Evolutionary conservation across 2,888 invertebrate genomes (phyloP).

Genomic region (Drosophila leonis): DNA sequence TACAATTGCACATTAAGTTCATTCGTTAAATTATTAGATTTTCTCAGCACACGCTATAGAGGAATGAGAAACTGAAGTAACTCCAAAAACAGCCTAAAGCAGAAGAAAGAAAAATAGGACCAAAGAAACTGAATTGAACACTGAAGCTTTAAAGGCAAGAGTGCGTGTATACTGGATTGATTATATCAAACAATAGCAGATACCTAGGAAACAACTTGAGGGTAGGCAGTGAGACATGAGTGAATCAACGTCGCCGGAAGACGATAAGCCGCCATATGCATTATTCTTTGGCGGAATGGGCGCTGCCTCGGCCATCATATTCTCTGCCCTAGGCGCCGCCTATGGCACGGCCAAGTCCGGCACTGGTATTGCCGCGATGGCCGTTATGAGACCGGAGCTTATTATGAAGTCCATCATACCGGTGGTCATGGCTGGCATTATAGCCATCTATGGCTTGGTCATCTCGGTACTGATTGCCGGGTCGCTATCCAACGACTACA

Average conservation of each 20-base stretch:
- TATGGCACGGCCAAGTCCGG: conserved; percentile 69
- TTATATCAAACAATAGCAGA: no score
- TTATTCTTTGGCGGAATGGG: conserved; percentile 88
- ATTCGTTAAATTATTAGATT: neutral
- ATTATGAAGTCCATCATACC: conserved; percentile 96
- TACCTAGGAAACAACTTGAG: no score
- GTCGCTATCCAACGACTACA: conserved; percentile 55
- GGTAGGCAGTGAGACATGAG: conserved; percentile 15
- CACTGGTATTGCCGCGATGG: conserved; percentile 93
- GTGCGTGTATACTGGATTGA: no score
- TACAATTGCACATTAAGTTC: neutral
- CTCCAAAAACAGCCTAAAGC: neutral
- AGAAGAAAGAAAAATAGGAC: neutral
- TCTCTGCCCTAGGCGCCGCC: conserved; percentile 93
- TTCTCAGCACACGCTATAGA: neutral
- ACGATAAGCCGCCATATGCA: conserved; percentile 62
- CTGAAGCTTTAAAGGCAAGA: no score
- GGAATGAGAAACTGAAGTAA: neutral
- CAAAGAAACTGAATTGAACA: no score
- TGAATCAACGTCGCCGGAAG: neutral
- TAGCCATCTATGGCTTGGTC: conserved; percentile 99
- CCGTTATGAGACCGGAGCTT: conserved; percentile 99
- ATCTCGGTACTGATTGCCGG: conserved; percentile 98
- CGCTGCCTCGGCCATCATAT: conserved; percentile 98
- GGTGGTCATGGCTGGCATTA: conserved; percentile 99